phyloP scores from a whole-genome alignment of 2,113 vertebrate genomes.

The Paraplagusia blochii region DNA sequence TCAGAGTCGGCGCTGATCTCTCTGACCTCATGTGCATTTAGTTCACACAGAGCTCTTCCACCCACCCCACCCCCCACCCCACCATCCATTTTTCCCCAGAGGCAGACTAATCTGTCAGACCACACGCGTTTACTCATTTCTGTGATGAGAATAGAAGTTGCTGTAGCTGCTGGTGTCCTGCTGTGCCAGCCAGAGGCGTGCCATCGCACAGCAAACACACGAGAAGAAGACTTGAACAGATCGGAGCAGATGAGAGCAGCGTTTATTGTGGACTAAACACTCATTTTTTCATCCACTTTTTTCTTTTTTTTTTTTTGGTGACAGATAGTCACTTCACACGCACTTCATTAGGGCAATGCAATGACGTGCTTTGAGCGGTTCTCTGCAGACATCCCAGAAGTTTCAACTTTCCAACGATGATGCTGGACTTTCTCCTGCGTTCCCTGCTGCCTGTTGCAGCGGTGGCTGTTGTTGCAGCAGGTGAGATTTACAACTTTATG shows the following conservation, averaged over 20 bases:
- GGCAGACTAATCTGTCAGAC: constrained; percentile 55
- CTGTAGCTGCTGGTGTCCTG: constrained; percentile 34
- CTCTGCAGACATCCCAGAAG: constrained; percentile 1
- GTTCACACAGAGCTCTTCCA: constrained; percentile 46
- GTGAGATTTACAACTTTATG: constrained; percentile 32
- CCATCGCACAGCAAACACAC: constrained; percentile 3
- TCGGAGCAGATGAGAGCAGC: neutral
- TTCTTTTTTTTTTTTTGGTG: constrained; percentile 5
- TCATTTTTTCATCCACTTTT: neutral
- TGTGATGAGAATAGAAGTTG: constrained; percentile 41
- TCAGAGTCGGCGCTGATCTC: constrained; percentile 44
- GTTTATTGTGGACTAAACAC: constrained; percentile 3
- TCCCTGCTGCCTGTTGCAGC: constrained; percentile 28
- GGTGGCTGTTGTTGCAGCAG: constrained; percentile 32
- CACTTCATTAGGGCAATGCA: constrained; percentile 21
- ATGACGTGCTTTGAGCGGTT: constrained; percentile 16
- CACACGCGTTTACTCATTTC: constrained; percentile 58
- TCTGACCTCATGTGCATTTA: constrained; percentile 66
- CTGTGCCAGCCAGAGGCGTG: constrained; percentile 14
- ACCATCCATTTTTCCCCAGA: constrained; percentile 65
- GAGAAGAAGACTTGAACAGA: neutral
- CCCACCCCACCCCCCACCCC: constrained; percentile 9
- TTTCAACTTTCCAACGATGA: constrained; percentile 39
- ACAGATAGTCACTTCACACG: constrained; percentile 6
- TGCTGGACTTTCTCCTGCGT: constrained; percentile 26